Base-by-base conservation (phyloP, 2,888 invertebrate genomes). In the Pammene fasciana region DNA sequence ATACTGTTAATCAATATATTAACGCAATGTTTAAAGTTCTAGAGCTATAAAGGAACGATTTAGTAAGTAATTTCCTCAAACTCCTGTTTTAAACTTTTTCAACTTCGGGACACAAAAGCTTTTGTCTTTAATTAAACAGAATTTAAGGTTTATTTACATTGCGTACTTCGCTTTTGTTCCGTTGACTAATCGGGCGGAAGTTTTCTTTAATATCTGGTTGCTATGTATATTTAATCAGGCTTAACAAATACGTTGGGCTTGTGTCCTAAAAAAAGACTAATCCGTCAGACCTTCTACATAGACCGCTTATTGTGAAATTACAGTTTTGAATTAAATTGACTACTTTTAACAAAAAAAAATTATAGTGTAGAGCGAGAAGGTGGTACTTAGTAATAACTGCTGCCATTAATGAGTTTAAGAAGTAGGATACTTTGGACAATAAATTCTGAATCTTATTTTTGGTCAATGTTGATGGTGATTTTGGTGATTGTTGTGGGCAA, bases 51-150 rank as follows among this genome's bases (percentile, higher is more conserved):
- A 68, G 68, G 65, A 61, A 61, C 68, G 65, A 71, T 71, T 68
- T 71, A 18, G 41, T 52, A 65, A 65, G 68, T 61, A 65, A 68
- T 71, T 71, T 68, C 55, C 56, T 38, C 50, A 1, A 56, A 71
- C 67, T 62, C 60, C 45, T 61, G 67, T 71, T 68, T 55, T 57
- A 66, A 72, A 71, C 62, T 71, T 72, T 60, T 66, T 55, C 65
- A 66, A 66, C 66, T 71, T 67, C 18, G 41, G 10, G 60, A 68
- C 71, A 64, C 68, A 71, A 68, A 71, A 71, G 71, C 60, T 68
- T 71, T 72, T 71, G 72, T 72, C 68, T 71, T 60, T 71, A 71
- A 68, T 71, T 71, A 68, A 68, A 71, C 65, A 56, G 57, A 71
- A 65, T 68, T 60, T 65, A 71, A 71, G 67, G 55, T 57, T 60